Conservation (phyloP, 1,140 invertebrate species). For the Pseudomyrmex pallidus region DNA sequence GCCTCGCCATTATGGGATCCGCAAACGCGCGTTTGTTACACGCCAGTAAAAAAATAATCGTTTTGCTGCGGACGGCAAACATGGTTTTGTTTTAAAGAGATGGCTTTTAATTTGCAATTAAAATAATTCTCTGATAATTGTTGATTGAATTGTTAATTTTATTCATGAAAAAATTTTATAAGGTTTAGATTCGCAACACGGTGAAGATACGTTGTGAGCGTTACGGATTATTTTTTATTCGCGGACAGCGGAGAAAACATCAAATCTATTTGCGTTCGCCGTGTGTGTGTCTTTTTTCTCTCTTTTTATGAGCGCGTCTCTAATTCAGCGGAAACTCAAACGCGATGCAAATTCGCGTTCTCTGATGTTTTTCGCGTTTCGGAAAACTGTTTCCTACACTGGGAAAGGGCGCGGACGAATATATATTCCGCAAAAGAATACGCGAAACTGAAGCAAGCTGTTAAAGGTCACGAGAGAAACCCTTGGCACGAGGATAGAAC, state of each 20-base stretch:
- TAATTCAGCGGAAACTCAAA: constrained; percentile 13
- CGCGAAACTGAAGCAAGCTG: constrained; percentile 69
- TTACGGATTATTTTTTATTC: neutral
- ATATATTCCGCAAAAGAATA: constrained; percentile 34
- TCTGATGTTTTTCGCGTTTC: neutral
- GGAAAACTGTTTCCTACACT: constrained; percentile 37
- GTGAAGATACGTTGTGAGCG: neutral
- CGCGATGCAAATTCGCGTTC: constrained; percentile 1
- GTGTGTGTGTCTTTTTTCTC: neutral
- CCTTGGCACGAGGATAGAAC: constrained; percentile 69
- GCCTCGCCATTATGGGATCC: neutral
- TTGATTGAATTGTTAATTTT: too few relatives aligned
- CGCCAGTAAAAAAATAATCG: neutral
- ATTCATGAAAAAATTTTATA: too few relatives aligned
- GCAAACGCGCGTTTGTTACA: neutral
- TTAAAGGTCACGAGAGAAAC: constrained; percentile 73
- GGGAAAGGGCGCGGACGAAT: constrained; percentile 42
- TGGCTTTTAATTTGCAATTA: too few relatives aligned
- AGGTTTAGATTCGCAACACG: too few relatives aligned
- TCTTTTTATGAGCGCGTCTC: neutral
- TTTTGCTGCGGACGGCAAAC: neutral
- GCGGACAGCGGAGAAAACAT: neutral
- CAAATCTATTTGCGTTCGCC: too few relatives aligned
- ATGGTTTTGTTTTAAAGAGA: too few relatives aligned
- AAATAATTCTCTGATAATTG: too few relatives aligned